These are phyloP conservation scores for Campylomormyrus numenius DNA, from an alignment of 2,113 vertebrate species.

Conservation along the genomic window DNA sequence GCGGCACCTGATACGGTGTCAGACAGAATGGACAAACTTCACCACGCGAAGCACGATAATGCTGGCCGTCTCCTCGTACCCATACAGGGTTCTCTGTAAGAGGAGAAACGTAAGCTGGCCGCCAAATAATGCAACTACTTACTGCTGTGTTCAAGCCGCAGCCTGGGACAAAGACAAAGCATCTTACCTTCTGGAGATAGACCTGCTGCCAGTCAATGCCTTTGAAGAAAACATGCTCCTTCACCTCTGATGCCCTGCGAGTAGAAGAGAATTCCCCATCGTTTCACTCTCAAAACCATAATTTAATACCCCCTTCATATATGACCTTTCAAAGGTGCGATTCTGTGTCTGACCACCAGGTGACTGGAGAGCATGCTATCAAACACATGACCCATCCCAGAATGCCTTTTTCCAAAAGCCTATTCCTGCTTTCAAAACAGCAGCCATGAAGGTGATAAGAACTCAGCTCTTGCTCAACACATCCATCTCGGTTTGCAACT, in stretches of 20 bases:
- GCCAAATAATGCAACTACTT: neutral
- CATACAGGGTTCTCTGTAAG: neutral
- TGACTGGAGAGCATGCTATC: neutral
- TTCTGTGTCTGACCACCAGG: neutral
- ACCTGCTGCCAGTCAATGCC: constrained; percentile 97
- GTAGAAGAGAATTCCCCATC: neutral
- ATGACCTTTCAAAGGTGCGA: neutral
- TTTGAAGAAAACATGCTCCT: constrained; percentile 87
- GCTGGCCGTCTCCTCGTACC: neutral
- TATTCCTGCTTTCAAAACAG: neutral
- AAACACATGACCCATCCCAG: neutral
- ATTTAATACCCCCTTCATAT: neutral
- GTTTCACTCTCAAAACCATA: neutral
- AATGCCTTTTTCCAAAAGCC: neutral
- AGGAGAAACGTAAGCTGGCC: neutral
- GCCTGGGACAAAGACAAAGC: neutral
- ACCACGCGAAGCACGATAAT: neutral
- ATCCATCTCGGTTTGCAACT: neutral
- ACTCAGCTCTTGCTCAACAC: neutral
- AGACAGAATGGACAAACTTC: neutral
- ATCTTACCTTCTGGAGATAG: constrained; percentile 87
- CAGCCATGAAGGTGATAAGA: neutral
- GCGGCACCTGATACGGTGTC: neutral
- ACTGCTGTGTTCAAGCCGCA: neutral
- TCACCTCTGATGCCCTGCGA: constrained; percentile 84